Conservation (phyloP, 2,888 invertebrate species). For the Hyposoter didymator region DNA sequence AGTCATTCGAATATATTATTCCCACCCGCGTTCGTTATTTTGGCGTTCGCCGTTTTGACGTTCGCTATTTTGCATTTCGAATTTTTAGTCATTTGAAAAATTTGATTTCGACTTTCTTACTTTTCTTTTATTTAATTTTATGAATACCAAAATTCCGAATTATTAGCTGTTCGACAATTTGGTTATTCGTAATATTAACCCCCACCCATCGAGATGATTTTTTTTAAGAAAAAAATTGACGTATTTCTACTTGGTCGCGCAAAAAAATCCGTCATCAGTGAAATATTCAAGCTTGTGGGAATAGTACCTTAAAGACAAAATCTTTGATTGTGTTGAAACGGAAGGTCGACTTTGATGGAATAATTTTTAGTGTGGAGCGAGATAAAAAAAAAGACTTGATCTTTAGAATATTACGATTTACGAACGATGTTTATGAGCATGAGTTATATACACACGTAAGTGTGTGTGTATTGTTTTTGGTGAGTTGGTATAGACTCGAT, state of each 20-base stretch:
- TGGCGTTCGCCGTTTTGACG: no score
- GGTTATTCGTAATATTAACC: no score
- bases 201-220: no score
- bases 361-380: background rate
- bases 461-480: conserved; percentile 1
- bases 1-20: no score
- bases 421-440: background rate
- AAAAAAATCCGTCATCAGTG: background rate
- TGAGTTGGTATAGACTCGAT: conserved; percentile 37
- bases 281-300: background rate
- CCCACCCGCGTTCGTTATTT: no score
- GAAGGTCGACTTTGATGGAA: background rate
- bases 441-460: background rate
- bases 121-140: no score
- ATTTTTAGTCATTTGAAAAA: no score
- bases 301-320: background rate
- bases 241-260: background rate
- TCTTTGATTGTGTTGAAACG: background rate
- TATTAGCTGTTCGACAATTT: no score
- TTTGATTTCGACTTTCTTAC: no score
- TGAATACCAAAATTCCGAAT: no score
- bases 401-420: conserved; percentile 1
- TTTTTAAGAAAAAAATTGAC: background rate
- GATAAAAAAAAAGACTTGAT: conserved; percentile 2
- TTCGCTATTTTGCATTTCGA: no score